These are phyloP conservation scores for Odocoileus virginianus DNA, from an alignment of 2,113 vertebrate species.

Conservation along the genomic window DNA sequence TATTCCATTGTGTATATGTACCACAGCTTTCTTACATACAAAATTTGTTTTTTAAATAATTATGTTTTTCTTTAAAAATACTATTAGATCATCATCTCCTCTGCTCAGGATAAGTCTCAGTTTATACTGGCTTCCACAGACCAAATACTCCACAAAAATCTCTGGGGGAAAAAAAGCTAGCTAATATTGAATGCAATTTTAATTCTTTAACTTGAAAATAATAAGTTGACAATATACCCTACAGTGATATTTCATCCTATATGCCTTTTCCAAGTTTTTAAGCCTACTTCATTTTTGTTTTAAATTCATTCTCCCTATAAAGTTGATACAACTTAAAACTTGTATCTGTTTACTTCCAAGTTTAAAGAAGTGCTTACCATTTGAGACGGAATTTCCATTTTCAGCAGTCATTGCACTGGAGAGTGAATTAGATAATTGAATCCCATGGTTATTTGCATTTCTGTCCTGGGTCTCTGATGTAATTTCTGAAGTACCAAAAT, in stretches of 20 bases:
- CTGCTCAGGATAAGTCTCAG: background rate
- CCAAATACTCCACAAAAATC: background rate
- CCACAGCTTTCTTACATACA: background rate
- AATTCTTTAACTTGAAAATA: background rate
- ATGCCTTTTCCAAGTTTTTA: slow-evolving; percentile 32
- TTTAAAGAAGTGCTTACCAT: slow-evolving; percentile 84
- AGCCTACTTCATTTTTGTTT: slow-evolving; percentile 34
- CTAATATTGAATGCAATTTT: background rate
- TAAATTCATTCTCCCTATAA: slow-evolving; percentile 14
- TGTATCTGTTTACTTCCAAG: slow-evolving; percentile 24
- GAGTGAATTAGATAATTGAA: slow-evolving; percentile 77
- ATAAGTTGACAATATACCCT: background rate
- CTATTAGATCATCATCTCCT: background rate
- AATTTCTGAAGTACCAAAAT: slow-evolving; percentile 81
- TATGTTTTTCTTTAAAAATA: background rate
- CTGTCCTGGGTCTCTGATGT: slow-evolving; percentile 89
- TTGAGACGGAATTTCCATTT: slow-evolving; percentile 94
- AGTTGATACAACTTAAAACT: background rate
- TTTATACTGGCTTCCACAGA: background rate
- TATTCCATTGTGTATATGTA: background rate
- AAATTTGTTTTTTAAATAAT: background rate
- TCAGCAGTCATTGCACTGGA: slow-evolving; percentile 84
- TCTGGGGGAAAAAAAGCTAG: background rate
- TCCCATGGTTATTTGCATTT: slow-evolving; percentile 92
- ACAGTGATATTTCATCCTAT: background rate